phyloP scores from a whole-genome alignment of 2,888 invertebrate species.

The Ypsolopha sequella region DNA sequence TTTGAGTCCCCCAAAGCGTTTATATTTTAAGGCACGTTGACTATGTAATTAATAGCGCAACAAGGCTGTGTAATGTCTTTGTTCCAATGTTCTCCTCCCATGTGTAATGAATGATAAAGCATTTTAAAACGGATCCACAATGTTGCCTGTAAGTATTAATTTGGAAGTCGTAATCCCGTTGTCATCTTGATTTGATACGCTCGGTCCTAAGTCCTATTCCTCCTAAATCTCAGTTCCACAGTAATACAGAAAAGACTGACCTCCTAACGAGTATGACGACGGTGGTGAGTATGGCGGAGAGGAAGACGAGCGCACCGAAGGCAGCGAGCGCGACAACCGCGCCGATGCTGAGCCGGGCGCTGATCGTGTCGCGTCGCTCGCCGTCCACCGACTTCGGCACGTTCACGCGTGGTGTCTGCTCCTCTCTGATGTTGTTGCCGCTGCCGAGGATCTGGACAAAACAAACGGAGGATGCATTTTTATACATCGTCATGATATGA shows the following conservation, averaged over 20 bases:
- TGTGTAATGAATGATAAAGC: no score
- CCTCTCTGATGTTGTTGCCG: conserved; percentile 72
- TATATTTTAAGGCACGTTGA: conserved; percentile 37
- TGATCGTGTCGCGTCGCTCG: conserved; percentile 66
- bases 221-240: no score
- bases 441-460: conserved; percentile 47
- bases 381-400: conserved; percentile 76
- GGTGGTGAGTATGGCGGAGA: conserved; percentile 90
- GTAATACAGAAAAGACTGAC: conserved; percentile 45
- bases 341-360: conserved; percentile 84
- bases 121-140: no score
- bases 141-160: no score
- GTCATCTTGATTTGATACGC: no score
- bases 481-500: no score
- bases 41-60: no score
- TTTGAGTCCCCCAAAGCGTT: conserved; percentile 14
- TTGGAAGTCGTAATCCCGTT: no score
- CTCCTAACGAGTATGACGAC: conserved; percentile 89
- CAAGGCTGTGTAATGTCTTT: no score
- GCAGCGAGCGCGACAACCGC: conserved; percentile 91
- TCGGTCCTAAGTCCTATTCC: no score
- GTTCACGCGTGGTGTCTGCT: conserved; percentile 76
- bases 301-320: conserved; percentile 91
- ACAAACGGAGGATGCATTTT: no score
- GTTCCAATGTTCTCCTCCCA: no score